Conservation (phyloP, 1,140 invertebrate species). For the Artemia franciscana region DNA sequence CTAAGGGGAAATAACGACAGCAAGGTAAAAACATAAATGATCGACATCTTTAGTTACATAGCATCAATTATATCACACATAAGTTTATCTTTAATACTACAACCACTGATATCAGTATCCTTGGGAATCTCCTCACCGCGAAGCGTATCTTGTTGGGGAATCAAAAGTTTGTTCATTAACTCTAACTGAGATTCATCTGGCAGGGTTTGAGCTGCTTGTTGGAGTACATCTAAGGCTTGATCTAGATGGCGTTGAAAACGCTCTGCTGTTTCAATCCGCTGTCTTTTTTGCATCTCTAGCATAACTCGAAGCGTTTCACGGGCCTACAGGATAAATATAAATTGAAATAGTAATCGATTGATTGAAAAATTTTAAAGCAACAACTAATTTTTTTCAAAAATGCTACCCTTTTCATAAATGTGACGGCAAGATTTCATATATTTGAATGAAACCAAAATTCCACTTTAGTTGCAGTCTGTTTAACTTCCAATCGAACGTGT, state of each 20-base stretch:
- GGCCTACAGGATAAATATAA: conserved; percentile 31
- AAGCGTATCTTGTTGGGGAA: conserved; percentile 27
- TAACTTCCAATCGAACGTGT: no score
- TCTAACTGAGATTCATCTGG: conserved; percentile 63
- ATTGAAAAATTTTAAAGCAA: no score
- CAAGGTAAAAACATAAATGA: no score
- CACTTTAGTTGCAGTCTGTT: no score
- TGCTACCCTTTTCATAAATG: no score
- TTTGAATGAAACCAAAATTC: no score
- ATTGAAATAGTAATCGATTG: no score
- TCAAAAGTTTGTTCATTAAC: conserved; percentile 36
- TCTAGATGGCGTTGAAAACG: conserved; percentile 82
- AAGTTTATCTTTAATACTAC: conserved; percentile 55
- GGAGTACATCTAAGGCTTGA: conserved; percentile 54
- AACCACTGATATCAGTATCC: conserved; percentile 38
- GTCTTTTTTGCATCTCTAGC: conserved; percentile 83
- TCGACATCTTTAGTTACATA: no score
- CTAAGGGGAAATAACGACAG: no score
- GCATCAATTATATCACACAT: conserved; percentile 82
- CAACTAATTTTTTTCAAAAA: no score
- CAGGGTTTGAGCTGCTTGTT: conserved; percentile 54
- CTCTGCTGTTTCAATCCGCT: conserved; percentile 63
- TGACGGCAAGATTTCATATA: no score
- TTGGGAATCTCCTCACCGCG: conserved; percentile 26
- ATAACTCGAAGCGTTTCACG: conserved; percentile 82